Base-by-base conservation (phyloP, 2,113 vertebrate genomes). In the Xyliphius kryptos region DNA sequence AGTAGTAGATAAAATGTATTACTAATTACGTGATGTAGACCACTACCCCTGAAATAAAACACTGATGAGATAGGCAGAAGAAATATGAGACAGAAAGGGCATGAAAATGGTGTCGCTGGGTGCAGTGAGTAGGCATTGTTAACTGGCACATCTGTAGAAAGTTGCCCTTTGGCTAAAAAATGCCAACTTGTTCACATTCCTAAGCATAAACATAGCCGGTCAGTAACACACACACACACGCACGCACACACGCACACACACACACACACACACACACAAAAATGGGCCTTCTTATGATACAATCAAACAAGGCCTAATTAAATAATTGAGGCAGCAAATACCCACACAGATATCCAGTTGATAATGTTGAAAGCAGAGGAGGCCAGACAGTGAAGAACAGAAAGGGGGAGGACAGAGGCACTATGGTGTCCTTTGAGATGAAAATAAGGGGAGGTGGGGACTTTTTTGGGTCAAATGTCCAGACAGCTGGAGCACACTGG, bases 101-200 rank as follows among this genome's bases (percentile, higher is more conserved):
- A 19, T 55, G 60, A 13, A 68, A 47, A 9, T 38, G 17, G 7
- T 59, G 54, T 17, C 17, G 26, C 49, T 44, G 61, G 57, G 37
- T 55, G 56, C 61, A 73, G 57, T 46, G 74, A 82, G 85, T 86
- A 84, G 84, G 85, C 85, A 82, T 68, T 74, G 72, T 72, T 79
- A 84, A 77, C 73, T 81, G 81, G 82, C 81, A 81, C 56, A 66
- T 77, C 65, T 80, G 71, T 63, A 80, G 76, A 86, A 81, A 82
- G 75, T 76, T 88, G 86, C 81, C 85, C 86, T 87, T 88, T 86
- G 6, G 76, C 77, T 73, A 74, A 82, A 82, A 87, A 86, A 87
- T 86, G 83, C 86, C 84, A 83, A 84, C 79, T 74, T 44, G 74
- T 77, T 72, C 67, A 38, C 85, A 87, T 88, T 88, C 85, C 84